These are phyloP conservation scores for Onchidella celtica DNA, from an alignment of 2,888 invertebrate species.

Conservation along the genomic window DNA sequence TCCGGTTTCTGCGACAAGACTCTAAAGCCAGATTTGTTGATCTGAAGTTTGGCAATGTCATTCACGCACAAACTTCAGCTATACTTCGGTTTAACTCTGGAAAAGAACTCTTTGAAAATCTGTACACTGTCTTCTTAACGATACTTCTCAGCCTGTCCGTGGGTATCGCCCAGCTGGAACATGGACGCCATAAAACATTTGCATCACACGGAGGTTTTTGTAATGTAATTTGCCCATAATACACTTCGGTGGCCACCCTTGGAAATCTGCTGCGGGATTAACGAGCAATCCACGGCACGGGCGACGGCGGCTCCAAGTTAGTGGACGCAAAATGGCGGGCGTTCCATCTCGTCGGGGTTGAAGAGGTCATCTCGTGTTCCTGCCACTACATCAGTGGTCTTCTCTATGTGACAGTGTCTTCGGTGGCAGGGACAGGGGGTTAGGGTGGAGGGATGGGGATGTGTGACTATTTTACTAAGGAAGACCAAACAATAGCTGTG, in stretches of 20 bases:
- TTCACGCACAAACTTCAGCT: no score
- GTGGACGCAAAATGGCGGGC: slow-evolving; percentile 20
- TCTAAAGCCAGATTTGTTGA: no score
- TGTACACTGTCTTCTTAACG: no score
- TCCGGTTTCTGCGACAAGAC: no score
- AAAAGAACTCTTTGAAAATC: no score
- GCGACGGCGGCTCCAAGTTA: not conserved
- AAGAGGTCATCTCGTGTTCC: slow-evolving; percentile 23
- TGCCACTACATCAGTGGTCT: slow-evolving; percentile 6
- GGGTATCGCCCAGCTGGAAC: slow-evolving; percentile 26
- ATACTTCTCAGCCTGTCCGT: no score
- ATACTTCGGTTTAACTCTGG: no score
- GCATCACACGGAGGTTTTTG: slow-evolving; percentile 39
- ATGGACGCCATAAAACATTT: slow-evolving; percentile 44
- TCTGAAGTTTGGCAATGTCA: no score
- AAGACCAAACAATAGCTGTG: no score
- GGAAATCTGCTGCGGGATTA: slow-evolving; percentile 40
- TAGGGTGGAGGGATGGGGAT: no score
- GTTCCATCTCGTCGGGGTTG: slow-evolving; percentile 28
- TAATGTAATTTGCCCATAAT: slow-evolving; percentile 49
- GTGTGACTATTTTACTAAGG: no score
- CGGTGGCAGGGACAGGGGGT: no score
- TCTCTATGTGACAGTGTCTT: not conserved
- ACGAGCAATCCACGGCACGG: not conserved
- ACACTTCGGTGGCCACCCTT: slow-evolving; percentile 10